Conservation (phyloP, 2,797 vertebrate species). For the Pipistrellus pygmaeus region DNA sequence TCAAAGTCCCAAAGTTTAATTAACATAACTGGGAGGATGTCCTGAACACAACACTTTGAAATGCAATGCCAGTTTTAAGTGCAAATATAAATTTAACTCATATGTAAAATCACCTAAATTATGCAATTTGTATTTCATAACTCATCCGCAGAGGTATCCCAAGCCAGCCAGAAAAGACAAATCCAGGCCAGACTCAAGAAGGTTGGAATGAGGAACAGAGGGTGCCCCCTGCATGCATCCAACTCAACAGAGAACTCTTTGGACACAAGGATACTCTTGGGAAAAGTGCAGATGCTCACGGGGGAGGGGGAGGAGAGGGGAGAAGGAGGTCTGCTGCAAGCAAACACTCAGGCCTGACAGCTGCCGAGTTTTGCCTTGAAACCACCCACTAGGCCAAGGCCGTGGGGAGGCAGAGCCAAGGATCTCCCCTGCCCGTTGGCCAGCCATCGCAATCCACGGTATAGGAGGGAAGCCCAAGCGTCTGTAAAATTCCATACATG, state of each 20-base stretch:
- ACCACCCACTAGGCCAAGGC: background rate
- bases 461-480: background rate
- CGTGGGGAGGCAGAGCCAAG: background rate
- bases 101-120: background rate
- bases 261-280: background rate
- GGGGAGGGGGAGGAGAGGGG: accelerated
- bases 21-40: background rate
- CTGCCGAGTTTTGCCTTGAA: background rate
- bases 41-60: background rate
- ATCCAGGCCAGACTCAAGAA: background rate
- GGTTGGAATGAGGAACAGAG: background rate
- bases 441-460: background rate
- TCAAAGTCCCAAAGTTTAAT: background rate
- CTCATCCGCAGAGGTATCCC: background rate
- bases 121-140: background rate
- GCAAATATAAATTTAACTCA: conserved; percentile 36
- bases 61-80: conserved; percentile 2
- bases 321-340: background rate
- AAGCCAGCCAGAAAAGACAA: background rate
- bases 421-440: background rate
- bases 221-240: background rate
- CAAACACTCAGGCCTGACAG: background rate
- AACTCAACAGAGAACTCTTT: background rate
- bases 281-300: background rate
- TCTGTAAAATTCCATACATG: background rate